Percentiles rank a stretch among this genome's conserved stretches.
phyloP scores from a whole-genome alignment of 2,113 vertebrate species.

The Lycaon pictus region DNA sequence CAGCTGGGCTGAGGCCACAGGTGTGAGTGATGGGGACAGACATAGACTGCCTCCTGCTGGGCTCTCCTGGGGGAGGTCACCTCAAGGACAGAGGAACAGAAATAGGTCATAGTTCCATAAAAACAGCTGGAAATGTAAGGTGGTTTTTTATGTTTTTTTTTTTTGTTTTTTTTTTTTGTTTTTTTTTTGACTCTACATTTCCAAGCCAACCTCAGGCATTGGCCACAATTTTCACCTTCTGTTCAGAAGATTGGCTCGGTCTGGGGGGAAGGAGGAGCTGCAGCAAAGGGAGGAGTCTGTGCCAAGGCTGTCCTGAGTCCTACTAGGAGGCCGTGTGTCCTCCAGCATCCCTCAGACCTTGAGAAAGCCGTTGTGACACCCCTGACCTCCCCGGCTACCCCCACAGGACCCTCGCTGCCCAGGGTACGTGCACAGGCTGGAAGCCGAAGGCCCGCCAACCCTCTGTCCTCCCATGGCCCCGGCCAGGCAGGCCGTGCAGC shows the following conservation, averaged over 20 bases:
- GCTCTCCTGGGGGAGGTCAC: background rate
- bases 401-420: background rate
- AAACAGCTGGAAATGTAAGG: background rate
- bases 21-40: background rate
- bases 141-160: too few species aligned
- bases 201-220: too few species aligned
- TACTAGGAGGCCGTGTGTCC: accelerated
- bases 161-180: too few species aligned
- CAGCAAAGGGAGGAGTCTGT: accelerated
- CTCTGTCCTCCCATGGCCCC: accelerated
- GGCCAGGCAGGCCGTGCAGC: background rate
- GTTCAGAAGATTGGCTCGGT: accelerated
- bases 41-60: background rate
- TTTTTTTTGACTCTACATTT: background rate
- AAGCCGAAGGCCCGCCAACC: accelerated
- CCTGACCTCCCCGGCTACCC: background rate
- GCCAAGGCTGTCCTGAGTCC: background rate
- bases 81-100: background rate
- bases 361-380: background rate
- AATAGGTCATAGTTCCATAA: background rate
- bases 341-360: background rate
- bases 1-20: background rate
- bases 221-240: background rate
- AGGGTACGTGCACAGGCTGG: background rate
- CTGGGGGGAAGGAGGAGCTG: accelerated